These are phyloP conservation scores for Corynorhinus townsendii DNA, from an alignment of 2,113 vertebrate species.

Conservation along the genomic window DNA sequence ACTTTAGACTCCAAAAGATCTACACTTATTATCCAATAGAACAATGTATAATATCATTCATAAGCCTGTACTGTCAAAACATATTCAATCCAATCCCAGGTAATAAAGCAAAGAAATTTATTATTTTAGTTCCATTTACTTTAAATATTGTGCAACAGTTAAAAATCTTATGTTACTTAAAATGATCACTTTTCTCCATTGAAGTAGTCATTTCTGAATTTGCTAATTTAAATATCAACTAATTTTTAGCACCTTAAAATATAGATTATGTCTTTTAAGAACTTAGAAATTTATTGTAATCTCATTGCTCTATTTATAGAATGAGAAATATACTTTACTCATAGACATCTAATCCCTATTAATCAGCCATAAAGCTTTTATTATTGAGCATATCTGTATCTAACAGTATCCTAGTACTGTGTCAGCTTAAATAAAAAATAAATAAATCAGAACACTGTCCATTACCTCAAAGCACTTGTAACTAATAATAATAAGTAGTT, in stretches of 20 bases:
- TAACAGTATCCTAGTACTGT: neutral
- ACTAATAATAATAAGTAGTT: neutral
- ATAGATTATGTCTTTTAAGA: neutral
- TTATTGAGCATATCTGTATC: neutral
- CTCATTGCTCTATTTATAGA: neutral
- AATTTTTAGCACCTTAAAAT: slow-evolving; percentile 18
- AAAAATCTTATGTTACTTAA: neutral
- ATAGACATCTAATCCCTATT: neutral
- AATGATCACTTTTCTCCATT: neutral
- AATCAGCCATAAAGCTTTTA: neutral
- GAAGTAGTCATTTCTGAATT: neutral
- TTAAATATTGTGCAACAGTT: neutral
- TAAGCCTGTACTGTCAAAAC: neutral
- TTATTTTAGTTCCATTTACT: neutral
- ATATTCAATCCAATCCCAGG: neutral
- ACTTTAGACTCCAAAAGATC: neutral
- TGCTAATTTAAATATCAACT: slow-evolving; percentile 8
- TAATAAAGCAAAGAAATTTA: neutral
- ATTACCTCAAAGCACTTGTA: neutral
- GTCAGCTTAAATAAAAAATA: neutral
- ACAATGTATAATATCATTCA: neutral
- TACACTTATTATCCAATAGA: slow-evolving; percentile 4
- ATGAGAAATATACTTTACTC: neutral
- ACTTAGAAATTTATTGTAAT: neutral
- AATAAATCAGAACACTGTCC: neutral